Conservation (phyloP, 2,888 invertebrate genomes). For the Drosophila trichaetosa region DNA sequence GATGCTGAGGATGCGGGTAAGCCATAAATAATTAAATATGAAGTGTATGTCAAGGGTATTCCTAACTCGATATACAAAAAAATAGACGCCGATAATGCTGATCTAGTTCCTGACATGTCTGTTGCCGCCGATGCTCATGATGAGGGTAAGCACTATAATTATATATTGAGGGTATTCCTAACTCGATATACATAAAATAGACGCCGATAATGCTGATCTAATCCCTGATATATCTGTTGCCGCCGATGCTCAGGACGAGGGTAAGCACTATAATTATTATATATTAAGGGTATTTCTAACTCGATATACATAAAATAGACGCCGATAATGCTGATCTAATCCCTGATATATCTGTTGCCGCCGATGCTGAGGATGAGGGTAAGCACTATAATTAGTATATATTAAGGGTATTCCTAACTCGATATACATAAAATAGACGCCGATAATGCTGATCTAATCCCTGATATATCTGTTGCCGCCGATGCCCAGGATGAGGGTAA, state of each 20-base stretch:
- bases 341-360: slow-evolving; percentile 45
- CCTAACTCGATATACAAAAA: neutral
- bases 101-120: neutral
- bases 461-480: neutral
- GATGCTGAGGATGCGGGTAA: slow-evolving; percentile 27
- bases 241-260: neutral
- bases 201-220: neutral
- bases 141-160: slow-evolving; percentile 6
- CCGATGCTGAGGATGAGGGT: slow-evolving; percentile 28
- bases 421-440: neutral
- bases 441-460: neutral
- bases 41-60: no score
- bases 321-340: slow-evolving; percentile 16
- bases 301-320: no score
- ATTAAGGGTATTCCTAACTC: no score
- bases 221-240: neutral
- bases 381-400: no score
- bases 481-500: slow-evolving; percentile 4
- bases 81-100: neutral
- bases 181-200: neutral
- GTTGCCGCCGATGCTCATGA: neutral
- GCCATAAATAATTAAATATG: no score
- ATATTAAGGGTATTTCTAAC: no score
- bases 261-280: neutral
- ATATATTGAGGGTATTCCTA: neutral